Evolutionary conservation across 2,113 vertebrate species (phyloP).

Genomic region (Chionis minor): DNA sequence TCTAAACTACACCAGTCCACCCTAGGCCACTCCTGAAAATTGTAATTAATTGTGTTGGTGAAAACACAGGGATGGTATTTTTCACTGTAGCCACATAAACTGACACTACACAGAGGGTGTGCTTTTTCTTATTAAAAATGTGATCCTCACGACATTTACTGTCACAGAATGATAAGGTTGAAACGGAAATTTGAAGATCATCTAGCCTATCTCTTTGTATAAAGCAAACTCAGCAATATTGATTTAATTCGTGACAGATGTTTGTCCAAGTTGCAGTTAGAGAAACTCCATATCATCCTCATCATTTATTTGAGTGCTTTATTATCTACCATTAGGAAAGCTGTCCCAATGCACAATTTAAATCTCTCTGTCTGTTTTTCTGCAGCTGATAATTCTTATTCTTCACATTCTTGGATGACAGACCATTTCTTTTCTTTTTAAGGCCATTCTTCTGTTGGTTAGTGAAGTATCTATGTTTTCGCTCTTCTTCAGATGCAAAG

Average conservation of each 20-base stretch:
- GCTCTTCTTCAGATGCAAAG: neutral
- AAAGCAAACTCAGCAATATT: neutral
- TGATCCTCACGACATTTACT: neutral
- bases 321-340: neutral
- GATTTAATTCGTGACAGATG: neutral
- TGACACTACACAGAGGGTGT: neutral
- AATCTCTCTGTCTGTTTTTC: neutral
- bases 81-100: neutral
- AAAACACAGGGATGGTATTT: neutral
- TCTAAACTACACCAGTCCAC: neutral
- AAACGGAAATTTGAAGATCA: neutral
- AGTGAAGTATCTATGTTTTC: neutral
- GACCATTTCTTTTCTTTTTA: neutral
- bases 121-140: neutral
- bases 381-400: neutral
- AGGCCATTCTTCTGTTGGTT: neutral
- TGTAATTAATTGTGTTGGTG: neutral
- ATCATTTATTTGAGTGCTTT: neutral
- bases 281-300: neutral
- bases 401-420: fast-evolving
- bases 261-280: neutral
- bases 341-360: neutral
- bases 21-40: neutral
- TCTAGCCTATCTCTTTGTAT: neutral
- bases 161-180: neutral